Conservation (phyloP, 2,888 invertebrate genomes). For the Tinea pellionella region DNA sequence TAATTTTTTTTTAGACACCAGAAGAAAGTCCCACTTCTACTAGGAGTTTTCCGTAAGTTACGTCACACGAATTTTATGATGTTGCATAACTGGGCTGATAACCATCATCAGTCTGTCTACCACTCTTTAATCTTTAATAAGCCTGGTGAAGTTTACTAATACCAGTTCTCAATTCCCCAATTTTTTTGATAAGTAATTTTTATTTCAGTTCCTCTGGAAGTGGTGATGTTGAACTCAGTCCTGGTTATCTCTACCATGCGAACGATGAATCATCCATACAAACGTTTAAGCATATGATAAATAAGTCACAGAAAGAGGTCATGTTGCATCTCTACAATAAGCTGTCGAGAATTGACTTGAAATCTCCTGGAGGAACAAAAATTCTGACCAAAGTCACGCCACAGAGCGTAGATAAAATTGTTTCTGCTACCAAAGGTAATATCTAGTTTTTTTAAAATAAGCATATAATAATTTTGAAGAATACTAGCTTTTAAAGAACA, state of each 20-base stretch:
- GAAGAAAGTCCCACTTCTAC: background rate
- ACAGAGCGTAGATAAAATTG: slow-evolving; percentile 58
- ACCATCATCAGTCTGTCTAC: too few relatives aligned
- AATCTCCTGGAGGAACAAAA: slow-evolving; percentile 54
- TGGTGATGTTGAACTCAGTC: slow-evolving; percentile 43
- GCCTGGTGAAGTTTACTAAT: too few relatives aligned
- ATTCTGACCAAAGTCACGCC: slow-evolving; percentile 54
- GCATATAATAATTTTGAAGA: too few relatives aligned
- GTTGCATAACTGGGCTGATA: too few relatives aligned
- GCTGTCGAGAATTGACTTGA: slow-evolving; percentile 50
- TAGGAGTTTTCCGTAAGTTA: too few relatives aligned
- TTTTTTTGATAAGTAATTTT: too few relatives aligned
- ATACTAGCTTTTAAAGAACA: too few relatives aligned
- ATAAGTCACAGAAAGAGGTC: slow-evolving; percentile 63
- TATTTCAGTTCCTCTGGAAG: background rate
- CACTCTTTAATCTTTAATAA: too few relatives aligned
- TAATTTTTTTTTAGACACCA: slow-evolving; percentile 7
- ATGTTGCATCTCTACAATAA: slow-evolving; percentile 62
- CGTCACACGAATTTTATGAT: too few relatives aligned
- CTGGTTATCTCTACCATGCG: slow-evolving; percentile 50
- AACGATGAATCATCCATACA: slow-evolving; percentile 44
- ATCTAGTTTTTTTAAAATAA: too few relatives aligned
- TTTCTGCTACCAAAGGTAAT: slow-evolving; percentile 49
- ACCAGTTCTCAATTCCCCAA: too few relatives aligned
- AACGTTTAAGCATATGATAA: slow-evolving; percentile 59